These are phyloP conservation scores for Vireo griseus DNA, from an alignment of 2,797 vertebrate genomes.

Conservation along the genomic window DNA sequence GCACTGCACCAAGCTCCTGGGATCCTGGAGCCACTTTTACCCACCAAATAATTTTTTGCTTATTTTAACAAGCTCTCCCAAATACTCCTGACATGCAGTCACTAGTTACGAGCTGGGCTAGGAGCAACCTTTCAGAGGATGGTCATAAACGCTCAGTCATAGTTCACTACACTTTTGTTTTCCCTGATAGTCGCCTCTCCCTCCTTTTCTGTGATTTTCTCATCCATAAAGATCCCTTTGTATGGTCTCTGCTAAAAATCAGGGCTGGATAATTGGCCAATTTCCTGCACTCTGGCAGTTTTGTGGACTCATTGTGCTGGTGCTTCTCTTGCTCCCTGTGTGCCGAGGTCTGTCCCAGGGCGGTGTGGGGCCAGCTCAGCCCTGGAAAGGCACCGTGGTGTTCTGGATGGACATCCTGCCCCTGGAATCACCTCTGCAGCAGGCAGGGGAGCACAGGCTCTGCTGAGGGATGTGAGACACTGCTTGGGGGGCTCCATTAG, in stretches of 20 bases:
- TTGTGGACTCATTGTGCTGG: not conserved
- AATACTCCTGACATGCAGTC: not conserved
- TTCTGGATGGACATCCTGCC: not conserved
- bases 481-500: not conserved
- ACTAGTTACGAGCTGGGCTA: not conserved
- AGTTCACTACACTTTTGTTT: not conserved
- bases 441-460: not conserved
- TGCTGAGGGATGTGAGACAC: not conserved
- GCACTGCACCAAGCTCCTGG: not conserved
- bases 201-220: not conserved
- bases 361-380: not conserved
- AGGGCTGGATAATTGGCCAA: not conserved
- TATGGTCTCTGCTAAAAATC: not conserved
- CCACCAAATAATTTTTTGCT: not conserved
- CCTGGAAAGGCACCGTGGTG: not conserved
- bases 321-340: not conserved
- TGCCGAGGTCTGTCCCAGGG: fast-evolving
- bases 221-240: slow-evolving; percentile 17
- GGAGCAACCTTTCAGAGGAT: not conserved
- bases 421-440: not conserved
- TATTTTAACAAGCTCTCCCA: not conserved
- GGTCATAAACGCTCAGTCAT: not conserved
- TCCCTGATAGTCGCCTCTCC: not conserved
- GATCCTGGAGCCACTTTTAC: not conserved
- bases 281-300: not conserved